phyloP scores from a whole-genome alignment of 1,140 invertebrate species.

The Aplysia californica region DNA sequence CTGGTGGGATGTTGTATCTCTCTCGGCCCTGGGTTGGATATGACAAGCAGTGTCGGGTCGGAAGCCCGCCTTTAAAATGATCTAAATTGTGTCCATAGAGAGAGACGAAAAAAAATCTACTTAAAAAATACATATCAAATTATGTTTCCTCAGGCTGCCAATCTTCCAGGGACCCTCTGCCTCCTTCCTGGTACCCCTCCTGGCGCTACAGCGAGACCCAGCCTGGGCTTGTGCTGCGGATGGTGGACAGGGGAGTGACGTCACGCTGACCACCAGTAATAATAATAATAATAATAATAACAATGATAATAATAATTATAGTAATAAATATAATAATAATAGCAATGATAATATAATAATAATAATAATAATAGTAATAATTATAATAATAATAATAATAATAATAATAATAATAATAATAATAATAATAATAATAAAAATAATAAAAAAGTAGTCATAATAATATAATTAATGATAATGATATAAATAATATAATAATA shows the following conservation, averaged over 20 bases:
- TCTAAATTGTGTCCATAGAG: neutral
- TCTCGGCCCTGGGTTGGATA: neutral
- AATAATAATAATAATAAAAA: too few relatives aligned
- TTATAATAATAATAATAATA: neutral
- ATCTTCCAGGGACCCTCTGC: constrained; percentile 40
- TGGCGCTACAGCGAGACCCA: constrained; percentile 21
- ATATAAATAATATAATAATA: too few relatives aligned
- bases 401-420: too few relatives aligned
- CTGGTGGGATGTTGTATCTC: neutral
- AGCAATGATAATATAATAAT: too few relatives aligned
- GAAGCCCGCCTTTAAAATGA: neutral
- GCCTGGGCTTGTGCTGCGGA: constrained; percentile 25
- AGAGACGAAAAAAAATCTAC: neutral
- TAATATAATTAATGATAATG: too few relatives aligned
- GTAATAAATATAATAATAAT: too few relatives aligned
- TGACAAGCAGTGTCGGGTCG: neutral
- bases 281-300: neutral
- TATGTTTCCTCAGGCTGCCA: constrained; percentile 38
- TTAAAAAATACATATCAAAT: neutral
- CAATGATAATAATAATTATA: neutral
- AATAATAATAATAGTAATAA: too few relatives aligned
- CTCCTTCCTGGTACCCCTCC: constrained; percentile 34
- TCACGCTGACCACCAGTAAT: neutral
- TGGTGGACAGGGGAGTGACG: neutral
- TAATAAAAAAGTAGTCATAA: too few relatives aligned